Evolutionary conservation across 1,140 invertebrate genomes (phyloP), one percentile per base, ranked within the genome.

Genomic region (Lamellibrachia luymesi): DNA sequence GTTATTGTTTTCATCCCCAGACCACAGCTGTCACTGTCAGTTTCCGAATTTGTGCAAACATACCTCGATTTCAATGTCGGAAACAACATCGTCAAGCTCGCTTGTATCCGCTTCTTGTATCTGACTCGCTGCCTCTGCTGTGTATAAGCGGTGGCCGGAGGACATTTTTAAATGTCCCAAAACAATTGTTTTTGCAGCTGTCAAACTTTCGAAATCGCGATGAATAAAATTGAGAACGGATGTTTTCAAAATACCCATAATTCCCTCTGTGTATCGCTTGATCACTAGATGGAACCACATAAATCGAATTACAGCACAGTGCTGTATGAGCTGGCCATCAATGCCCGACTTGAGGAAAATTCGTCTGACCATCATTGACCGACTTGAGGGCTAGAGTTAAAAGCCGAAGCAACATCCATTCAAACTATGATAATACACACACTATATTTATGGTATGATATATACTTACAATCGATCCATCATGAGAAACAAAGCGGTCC

Each of bases 81-180:
- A 91, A 91, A 25, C 38, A 38, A n/a, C 50, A n/a, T 91, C 90
- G 50, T 13, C 90, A 91, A 91, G 90, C 50, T 91, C 50, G 90
- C 90, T 50, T 91, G 38, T 22, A 91, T 91, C 90, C 5, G 49
- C 8, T 91, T 91, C 90, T 7, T 91, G 90, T 13, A 91, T 91
- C 8, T 91, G 90, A 91, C 50, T 10, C 50, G 38, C 90, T 91
- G 90, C 90, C 90, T 50, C 90, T 91, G 90, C 90, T 7, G 90
- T 91, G 17, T 10, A 91, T 7, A 91, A 91, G 90, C 90, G 50
- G 90, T n/a, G 50, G n/a, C 90, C n/a, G 50, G 90, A 91, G 50
- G 90, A 5, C 90, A 91, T 91, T 91, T 91, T 91, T 91, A 91
- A 91, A 91, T 91, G 90, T 91, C 50, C 90, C n/a, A 91, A 91